These are phyloP conservation scores for Drosophila flavopinicola DNA, from an alignment of 2,888 invertebrate genomes.

Conservation along the genomic window DNA sequence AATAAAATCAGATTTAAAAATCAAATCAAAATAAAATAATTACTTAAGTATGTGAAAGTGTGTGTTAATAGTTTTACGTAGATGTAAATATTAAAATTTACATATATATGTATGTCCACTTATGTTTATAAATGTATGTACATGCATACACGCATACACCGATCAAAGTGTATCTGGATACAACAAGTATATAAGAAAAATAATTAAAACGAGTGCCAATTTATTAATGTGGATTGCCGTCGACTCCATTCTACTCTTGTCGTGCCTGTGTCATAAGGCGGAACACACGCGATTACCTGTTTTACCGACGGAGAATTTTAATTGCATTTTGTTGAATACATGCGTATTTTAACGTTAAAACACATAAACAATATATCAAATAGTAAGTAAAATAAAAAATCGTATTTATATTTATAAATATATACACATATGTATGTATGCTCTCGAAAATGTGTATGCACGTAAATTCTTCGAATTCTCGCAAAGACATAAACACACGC, in stretches of 20 bases:
- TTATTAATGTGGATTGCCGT: slow-evolving; percentile 12
- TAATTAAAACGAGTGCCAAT: slow-evolving; percentile 23
- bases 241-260: slow-evolving; percentile 7
- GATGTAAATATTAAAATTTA: too few species aligned
- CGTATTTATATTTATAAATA: not conserved
- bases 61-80: too few species aligned
- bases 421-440: not conserved
- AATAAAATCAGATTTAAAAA: not conserved
- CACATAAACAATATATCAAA: slow-evolving; percentile 1
- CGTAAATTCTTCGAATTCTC: slow-evolving; percentile 9
- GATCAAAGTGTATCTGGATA: not conserved
- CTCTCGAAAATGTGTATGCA: too few species aligned
- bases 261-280: slow-evolving; percentile 6
- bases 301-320: slow-evolving; percentile 33
- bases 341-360: too few species aligned
- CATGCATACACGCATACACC: too few species aligned
- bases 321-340: not conserved
- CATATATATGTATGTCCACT: not conserved
- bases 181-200: slow-evolving; percentile 7
- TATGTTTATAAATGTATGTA: slow-evolving; percentile 2
- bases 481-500: not conserved
- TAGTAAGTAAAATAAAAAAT: slow-evolving; percentile 10
- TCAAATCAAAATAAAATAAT: slow-evolving; percentile 1
- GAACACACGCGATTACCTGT: slow-evolving; percentile 8
- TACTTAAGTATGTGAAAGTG: slow-evolving; percentile 1